Conservation (phyloP, 37 sponge, comb jelly and placozoan genomes). For the Aphrocallistes beatrix region DNA sequence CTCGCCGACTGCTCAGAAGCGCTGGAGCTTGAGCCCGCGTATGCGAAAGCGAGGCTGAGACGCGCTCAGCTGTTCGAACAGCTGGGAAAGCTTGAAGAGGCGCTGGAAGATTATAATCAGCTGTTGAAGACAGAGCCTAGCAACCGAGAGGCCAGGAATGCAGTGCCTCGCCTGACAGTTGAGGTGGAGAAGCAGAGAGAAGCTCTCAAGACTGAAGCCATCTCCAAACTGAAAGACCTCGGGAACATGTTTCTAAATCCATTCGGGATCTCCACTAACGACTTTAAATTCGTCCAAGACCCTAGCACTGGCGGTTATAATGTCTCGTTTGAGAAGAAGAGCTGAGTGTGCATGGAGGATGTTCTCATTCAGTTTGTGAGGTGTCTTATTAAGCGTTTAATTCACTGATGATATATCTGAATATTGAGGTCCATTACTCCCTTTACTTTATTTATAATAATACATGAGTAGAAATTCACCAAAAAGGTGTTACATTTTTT, state of each 20-base stretch:
- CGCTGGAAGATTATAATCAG: constrained; percentile 50
- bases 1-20: constrained; percentile 31
- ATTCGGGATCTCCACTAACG: constrained; percentile 84
- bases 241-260: constrained; percentile 84
- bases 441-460: too few relatives aligned
- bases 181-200: constrained; percentile 79
- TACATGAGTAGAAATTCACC: too few relatives aligned
- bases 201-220: constrained; percentile 81
- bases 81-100: constrained; percentile 75
- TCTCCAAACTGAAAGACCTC: constrained; percentile 76
- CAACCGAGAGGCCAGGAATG: neutral
- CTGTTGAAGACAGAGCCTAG: neutral
- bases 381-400: too few relatives aligned
- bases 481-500: too few relatives aligned
- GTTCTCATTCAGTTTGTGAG: too few relatives aligned
- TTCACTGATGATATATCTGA: too few relatives aligned
- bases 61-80: constrained; percentile 65
- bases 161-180: constrained; percentile 58
- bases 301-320: constrained; percentile 85
- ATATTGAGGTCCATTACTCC: too few relatives aligned
- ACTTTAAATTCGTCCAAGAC: constrained; percentile 83
- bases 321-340: constrained; percentile 55
- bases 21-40: constrained; percentile 51
- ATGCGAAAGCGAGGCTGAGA: constrained; percentile 67
- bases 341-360: neutral